A percentile compares a stretch with the other conserved stretches of the same genome.
phyloP scores from a whole-genome alignment of 1,140 invertebrate genomes.

The Halictus rubicundus region DNA sequence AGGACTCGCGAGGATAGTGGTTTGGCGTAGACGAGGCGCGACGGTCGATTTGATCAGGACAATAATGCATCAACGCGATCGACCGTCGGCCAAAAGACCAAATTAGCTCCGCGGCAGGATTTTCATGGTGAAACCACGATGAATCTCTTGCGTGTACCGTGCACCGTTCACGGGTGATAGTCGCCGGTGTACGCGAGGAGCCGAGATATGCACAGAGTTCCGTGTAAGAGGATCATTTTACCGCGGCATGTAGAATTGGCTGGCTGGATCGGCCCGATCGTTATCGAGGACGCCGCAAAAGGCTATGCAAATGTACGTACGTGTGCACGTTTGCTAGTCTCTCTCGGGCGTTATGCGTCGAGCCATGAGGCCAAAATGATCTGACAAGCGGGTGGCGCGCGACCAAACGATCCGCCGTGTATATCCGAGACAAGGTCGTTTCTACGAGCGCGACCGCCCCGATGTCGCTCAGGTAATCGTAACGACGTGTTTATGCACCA shows the following conservation, averaged over 20 bases:
- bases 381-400: slow-evolving; percentile 30
- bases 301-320: slow-evolving; percentile 50
- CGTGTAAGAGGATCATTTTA: background rate
- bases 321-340: slow-evolving; percentile 43
- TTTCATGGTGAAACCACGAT: background rate
- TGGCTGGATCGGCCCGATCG: slow-evolving; percentile 52
- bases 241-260: slow-evolving; percentile 49
- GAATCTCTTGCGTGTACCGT: too few species aligned
- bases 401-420: background rate
- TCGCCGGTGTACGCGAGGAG: slow-evolving; percentile 3
- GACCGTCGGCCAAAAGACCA: slow-evolving; percentile 13
- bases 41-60: slow-evolving; percentile 29
- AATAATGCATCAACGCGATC: slow-evolving; percentile 27
- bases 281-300: slow-evolving; percentile 59
- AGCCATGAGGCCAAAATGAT: slow-evolving; percentile 55
- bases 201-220: background rate
- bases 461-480: slow-evolving; percentile 58
- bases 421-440: slow-evolving; percentile 5
- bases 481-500: slow-evolving; percentile 48
- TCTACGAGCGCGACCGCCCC: background rate
- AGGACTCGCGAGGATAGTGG: background rate
- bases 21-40: background rate
- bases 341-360: slow-evolving; percentile 37
- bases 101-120: background rate
- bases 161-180: too few species aligned